Conservation (phyloP, 1,140 invertebrate genomes). For the Aethina tumida region DNA sequence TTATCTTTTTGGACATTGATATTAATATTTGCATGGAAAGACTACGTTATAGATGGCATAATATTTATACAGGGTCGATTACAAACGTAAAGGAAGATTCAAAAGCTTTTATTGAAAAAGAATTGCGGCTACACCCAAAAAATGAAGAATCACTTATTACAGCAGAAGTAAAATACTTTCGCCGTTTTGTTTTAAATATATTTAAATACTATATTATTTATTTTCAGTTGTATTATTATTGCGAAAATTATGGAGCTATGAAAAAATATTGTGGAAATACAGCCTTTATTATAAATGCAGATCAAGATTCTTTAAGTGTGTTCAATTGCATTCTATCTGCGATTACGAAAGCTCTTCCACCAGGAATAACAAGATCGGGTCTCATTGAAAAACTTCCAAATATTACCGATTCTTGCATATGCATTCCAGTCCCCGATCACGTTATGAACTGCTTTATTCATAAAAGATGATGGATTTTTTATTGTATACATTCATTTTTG, state of each 20-base stretch:
- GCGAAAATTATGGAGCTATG: constrained; percentile 30
- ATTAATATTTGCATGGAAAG: constrained; percentile 28
- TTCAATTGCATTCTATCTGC: too few species aligned
- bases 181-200: neutral
- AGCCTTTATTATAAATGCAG: constrained; percentile 24
- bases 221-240: constrained; percentile 28
- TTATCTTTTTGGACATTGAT: constrained; percentile 33
- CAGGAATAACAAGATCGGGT: too few species aligned
- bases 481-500: too few species aligned
- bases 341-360: too few species aligned
- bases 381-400: too few species aligned
- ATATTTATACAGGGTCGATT: constrained; percentile 24
- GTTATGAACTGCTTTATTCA: too few species aligned
- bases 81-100: constrained; percentile 15
- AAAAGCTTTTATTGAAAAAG: constrained; percentile 11
- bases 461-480: too few species aligned
- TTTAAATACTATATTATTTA: constrained; percentile 5
- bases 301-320: too few species aligned
- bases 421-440: too few species aligned
- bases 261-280: constrained; percentile 33
- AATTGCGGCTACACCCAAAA: constrained; percentile 28
- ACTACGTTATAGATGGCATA: constrained; percentile 21
- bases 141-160: constrained; percentile 23
- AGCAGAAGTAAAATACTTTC: constrained; percentile 26
- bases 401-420: too few species aligned